Conservation (phyloP, 2,888 invertebrate species). For the Heliconius ismenius region DNA sequence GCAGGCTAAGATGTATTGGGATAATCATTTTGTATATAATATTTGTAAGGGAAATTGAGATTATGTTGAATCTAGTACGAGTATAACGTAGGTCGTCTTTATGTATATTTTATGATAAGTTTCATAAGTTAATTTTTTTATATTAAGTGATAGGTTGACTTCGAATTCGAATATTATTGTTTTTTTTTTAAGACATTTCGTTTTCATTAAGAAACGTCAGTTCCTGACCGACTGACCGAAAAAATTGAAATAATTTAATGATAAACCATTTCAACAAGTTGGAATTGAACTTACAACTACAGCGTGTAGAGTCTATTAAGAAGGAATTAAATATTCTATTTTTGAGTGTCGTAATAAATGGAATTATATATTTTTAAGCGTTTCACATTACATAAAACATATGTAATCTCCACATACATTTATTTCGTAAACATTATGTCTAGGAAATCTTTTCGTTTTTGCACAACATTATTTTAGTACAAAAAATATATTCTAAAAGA, state of each 20-base stretch:
- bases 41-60: neutral
- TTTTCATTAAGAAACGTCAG: neutral
- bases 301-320: too few relatives aligned
- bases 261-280: neutral
- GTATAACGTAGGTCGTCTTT: too few relatives aligned
- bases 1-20: slow-evolving; percentile 14
- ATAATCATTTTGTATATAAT: slow-evolving; percentile 10
- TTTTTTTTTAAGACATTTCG: neutral
- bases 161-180: too few relatives aligned
- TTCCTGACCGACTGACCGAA: neutral
- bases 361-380: too few relatives aligned
- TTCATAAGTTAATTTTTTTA: too few relatives aligned
- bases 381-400: neutral
- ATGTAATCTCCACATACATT: neutral
- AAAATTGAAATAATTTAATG: too few relatives aligned
- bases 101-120: too few relatives aligned
- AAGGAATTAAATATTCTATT: too few relatives aligned
- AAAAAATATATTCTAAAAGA: slow-evolving; percentile 8
- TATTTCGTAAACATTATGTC: neutral
- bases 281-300: too few relatives aligned
- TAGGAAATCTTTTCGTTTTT: neutral
- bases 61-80: neutral
- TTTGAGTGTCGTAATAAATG: neutral
- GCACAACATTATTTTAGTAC: neutral
- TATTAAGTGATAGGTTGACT: too few relatives aligned